A percentile compares a stretch with the other conserved stretches of the same genome.
phyloP scores from a whole-genome alignment of 2,888 invertebrate species.

The Cerastoderma edule region DNA sequence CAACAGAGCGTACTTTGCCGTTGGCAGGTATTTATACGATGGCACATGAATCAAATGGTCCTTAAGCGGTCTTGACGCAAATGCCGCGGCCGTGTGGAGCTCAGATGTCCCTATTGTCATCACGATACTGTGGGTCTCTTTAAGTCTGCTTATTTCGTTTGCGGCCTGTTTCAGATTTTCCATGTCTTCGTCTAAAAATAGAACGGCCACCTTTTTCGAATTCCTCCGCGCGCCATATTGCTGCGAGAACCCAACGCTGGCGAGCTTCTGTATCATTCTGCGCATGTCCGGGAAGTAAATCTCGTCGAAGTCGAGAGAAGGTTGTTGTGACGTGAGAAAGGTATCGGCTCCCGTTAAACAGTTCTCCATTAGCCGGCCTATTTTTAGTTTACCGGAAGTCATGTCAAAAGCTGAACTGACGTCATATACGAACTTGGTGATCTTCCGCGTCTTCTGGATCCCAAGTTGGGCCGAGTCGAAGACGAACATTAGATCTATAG shows the following conservation, averaged over 20 bases:
- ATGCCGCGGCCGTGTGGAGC: constrained; percentile 50
- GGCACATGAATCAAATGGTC: constrained; percentile 64
- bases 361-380: constrained; percentile 63
- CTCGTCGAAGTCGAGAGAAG: constrained; percentile 55
- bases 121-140: constrained; percentile 60
- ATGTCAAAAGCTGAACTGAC: constrained; percentile 56
- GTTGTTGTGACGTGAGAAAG: constrained; percentile 51
- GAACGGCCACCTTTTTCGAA: constrained; percentile 69
- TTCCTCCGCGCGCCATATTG: constrained; percentile 54
- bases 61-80: constrained; percentile 58
- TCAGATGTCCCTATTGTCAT: constrained; percentile 62
- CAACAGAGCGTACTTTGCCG: constrained; percentile 52
- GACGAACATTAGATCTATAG: constrained; percentile 74
- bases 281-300: constrained; percentile 62
- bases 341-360: constrained; percentile 61
- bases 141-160: constrained; percentile 50
- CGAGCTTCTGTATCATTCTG: constrained; percentile 51
- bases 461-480: constrained; percentile 67
- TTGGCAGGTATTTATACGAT: constrained; percentile 57
- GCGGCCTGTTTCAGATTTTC: constrained; percentile 60
- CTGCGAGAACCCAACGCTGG: constrained; percentile 48
- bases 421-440: constrained; percentile 65
- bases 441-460: constrained; percentile 58
- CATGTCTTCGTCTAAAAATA: constrained; percentile 71
- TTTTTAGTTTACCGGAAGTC: constrained; percentile 48